Evolutionary conservation across 2,113 vertebrate genomes (phyloP), one percentile per base, ranked within the genome.

Genomic region (Geococcyx californianus): DNA sequence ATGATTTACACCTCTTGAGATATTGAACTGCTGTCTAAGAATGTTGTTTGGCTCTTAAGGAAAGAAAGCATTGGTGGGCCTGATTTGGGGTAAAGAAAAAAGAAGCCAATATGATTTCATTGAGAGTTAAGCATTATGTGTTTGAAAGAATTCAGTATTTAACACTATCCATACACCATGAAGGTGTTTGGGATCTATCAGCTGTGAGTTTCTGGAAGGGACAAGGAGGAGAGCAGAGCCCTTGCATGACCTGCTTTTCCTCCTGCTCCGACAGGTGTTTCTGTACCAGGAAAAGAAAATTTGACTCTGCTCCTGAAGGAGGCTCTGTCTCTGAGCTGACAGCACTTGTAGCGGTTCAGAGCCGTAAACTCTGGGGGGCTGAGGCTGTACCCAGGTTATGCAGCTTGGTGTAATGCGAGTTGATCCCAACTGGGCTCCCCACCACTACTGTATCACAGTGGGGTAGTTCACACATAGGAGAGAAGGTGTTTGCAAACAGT

Each of bases 1-100:
- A 93, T 97, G 97, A 97, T 97, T 97, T 96, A 97, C 97, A 97
- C 97, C 97, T 98, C 95, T 34, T 36, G 95, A 97, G 97, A 97
- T 96, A 90, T 12, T 84, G 93, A 96, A 74, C 95, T 76, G 94
- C 97, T 97, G 59, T 96, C 69, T 96, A 97, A 94, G 96, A 97
- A 98, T 97, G 97, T 90, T 95, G 77, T 90, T 97, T 97, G 97
- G 97, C 95, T 36, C 81, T 63, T 93, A 77, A 63, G 84, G 95
- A 97, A 97, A 97, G 96, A 38, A 75, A 95, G 60, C 58, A 36
- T 38, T 91, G 89, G 96, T 96, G 90, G 93, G 94, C 84, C 90
- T 66, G 90, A 94, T 88, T 94, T 85, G 21, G 36, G 73, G 54
- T 17, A 16, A 28, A 42, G 18, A 24, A 63, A 85, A 95, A 91